A percentile compares a stretch with the other conserved stretches of the same genome.
Conservation (phyloP, 2,888 invertebrate genomes). For the Folsomia manolachei region DNA sequence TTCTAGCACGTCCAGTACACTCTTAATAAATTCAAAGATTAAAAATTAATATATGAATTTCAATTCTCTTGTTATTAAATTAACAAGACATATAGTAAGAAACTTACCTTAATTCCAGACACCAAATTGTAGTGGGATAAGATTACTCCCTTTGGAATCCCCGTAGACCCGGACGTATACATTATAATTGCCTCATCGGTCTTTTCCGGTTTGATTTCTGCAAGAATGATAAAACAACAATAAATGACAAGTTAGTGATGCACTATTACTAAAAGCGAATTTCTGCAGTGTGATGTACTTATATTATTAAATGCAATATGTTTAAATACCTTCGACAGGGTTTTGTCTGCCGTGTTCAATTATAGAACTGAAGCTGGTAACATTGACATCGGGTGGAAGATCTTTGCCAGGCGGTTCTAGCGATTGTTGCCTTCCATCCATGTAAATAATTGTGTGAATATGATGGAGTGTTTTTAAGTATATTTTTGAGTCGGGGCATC, state of each 20-base stretch:
- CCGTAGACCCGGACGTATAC: slow-evolving; percentile 98
- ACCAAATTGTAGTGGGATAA: slow-evolving; percentile 79
- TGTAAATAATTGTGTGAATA: slow-evolving; percentile 76
- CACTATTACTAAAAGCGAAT: slow-evolving; percentile 1
- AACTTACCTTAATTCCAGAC: slow-evolving; percentile 72
- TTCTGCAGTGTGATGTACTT: neutral
- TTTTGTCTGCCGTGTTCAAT: slow-evolving; percentile 25
- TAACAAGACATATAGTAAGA: too few relatives aligned
- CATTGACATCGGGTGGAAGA: slow-evolving; percentile 30
- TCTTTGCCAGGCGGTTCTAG: slow-evolving; percentile 7
- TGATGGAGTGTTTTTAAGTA: slow-evolving; percentile 68
- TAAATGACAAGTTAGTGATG: too few relatives aligned
- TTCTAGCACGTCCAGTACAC: slow-evolving; percentile 69
- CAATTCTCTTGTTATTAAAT: too few relatives aligned
- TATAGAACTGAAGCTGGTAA: slow-evolving; percentile 33
- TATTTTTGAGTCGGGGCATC: slow-evolving; percentile 80
- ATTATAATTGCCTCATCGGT: slow-evolving; percentile 93
- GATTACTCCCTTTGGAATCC: slow-evolving; percentile 64
- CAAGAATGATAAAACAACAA: too few relatives aligned
- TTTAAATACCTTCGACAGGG: slow-evolving; percentile 19
- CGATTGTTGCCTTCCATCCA: slow-evolving; percentile 65
- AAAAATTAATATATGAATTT: too few relatives aligned
- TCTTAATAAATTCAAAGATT: too few relatives aligned
- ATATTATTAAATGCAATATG: neutral
- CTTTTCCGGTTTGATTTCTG: slow-evolving; percentile 53